Conservation (phyloP, 2,113 vertebrate species). For the Podiceps cristatus region DNA sequence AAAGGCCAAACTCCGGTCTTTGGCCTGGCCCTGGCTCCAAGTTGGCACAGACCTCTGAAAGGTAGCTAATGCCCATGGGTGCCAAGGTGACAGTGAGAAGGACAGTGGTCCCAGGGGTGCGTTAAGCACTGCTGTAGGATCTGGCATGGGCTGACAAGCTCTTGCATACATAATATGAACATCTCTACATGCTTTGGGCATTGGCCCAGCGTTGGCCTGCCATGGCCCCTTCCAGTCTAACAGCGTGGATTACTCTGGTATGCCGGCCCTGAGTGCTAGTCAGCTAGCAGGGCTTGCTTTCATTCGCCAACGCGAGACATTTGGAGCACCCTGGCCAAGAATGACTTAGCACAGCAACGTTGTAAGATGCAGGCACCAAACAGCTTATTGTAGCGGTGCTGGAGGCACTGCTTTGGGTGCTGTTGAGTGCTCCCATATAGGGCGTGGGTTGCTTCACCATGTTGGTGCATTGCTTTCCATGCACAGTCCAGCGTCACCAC, state of each 20-base stretch:
- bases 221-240: neutral
- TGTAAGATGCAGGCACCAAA: neutral
- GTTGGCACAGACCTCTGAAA: neutral
- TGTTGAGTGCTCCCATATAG: neutral
- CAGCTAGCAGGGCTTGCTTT: neutral
- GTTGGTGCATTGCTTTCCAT: accelerated
- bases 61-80: neutral
- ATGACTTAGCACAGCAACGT: neutral
- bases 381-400: accelerated
- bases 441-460: neutral
- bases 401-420: neutral
- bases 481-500: neutral
- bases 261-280: neutral
- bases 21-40: neutral
- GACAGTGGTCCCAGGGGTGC: neutral
- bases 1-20: neutral
- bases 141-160: neutral
- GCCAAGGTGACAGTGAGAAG: neutral
- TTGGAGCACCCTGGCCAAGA: neutral
- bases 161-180: neutral
- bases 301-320: neutral
- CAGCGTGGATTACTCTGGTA: neutral
- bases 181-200: neutral
- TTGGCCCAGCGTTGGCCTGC: neutral
- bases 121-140: neutral